These are phyloP conservation scores for Erpobdella octoculata DNA, from an alignment of 2,888 invertebrate species.

Conservation along the genomic window DNA sequence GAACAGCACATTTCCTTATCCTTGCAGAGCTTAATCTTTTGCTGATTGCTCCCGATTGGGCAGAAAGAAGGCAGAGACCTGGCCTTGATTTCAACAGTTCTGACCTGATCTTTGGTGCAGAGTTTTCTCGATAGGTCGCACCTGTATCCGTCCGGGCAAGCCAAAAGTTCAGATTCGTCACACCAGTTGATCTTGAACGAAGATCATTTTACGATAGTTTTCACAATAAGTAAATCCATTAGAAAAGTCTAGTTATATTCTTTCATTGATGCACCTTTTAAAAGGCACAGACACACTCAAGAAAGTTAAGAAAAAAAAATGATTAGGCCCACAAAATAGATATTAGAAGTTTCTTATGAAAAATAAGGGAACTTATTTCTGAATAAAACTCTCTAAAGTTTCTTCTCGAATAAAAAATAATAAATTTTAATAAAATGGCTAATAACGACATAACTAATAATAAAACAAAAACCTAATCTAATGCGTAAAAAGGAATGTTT, in stretches of 20 bases:
- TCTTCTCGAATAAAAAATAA: too few species aligned
- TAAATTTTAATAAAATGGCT: too few species aligned
- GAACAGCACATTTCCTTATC: not conserved
- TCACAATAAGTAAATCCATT: not conserved
- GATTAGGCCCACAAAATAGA: too few species aligned
- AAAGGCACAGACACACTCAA: too few species aligned
- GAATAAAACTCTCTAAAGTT: too few species aligned
- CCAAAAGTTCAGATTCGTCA: conserved; percentile 38
- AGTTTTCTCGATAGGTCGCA: conserved; percentile 30
- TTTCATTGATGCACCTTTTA: not conserved
- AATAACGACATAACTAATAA: too few species aligned
- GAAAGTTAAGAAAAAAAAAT: too few species aligned
- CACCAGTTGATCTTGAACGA: conserved; percentile 2
- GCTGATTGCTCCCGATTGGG: not conserved
- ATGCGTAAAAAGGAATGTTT: too few species aligned
- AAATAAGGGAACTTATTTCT: too few species aligned
- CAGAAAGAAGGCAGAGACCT: not conserved
- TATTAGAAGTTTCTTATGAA: too few species aligned
- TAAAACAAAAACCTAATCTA: too few species aligned
- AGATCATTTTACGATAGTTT: too few species aligned
- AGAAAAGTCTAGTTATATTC: not conserved
- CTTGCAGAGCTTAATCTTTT: not conserved
- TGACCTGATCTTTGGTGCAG: conserved; percentile 14
- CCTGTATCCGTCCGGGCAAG: conserved; percentile 39
- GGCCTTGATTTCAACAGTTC: not conserved